A percentile compares a stretch with the other conserved stretches of the same genome.
phyloP scores from a whole-genome alignment of 2,113 vertebrate genomes.

The Etia nguti region DNA sequence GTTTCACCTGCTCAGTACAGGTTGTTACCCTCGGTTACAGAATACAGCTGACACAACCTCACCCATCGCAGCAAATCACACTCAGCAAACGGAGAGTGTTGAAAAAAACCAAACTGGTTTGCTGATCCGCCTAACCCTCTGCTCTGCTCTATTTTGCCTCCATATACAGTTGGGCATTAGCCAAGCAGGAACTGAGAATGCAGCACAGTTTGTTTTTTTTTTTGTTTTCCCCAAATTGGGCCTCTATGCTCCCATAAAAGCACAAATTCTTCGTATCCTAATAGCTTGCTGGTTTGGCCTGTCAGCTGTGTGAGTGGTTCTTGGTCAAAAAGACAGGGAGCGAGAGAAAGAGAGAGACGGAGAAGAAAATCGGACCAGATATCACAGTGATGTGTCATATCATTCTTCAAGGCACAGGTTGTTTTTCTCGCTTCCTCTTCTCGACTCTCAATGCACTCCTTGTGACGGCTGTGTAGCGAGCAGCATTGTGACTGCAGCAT shows the following conservation, averaged over 20 bases:
- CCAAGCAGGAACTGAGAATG: constrained; percentile 29
- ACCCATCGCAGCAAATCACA: not conserved
- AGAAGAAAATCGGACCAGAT: not conserved
- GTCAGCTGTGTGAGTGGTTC: not conserved
- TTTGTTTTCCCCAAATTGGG: not conserved
- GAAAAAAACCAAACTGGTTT: not conserved
- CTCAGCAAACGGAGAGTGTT: not conserved
- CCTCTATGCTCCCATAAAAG: constrained; percentile 36
- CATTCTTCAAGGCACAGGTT: not conserved
- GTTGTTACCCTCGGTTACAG: not conserved
- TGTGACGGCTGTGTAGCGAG: not conserved
- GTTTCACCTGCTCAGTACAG: not conserved
- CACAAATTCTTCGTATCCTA: constrained; percentile 24
- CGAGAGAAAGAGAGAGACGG: not conserved
- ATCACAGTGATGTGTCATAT: not conserved
- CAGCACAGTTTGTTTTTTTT: not conserved
- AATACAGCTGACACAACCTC: not conserved
- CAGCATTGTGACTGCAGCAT: not conserved
- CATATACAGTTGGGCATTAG: not conserved
- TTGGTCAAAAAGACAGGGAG: not conserved
- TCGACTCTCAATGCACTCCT: not conserved
- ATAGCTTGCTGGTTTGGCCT: not conserved
- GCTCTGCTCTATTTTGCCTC: not conserved
- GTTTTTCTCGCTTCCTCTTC: not conserved
- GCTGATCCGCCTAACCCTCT: not conserved